These are phyloP conservation scores for Anomalospiza imberbis DNA, from an alignment of 2,797 vertebrate species.

Conservation along the genomic window DNA sequence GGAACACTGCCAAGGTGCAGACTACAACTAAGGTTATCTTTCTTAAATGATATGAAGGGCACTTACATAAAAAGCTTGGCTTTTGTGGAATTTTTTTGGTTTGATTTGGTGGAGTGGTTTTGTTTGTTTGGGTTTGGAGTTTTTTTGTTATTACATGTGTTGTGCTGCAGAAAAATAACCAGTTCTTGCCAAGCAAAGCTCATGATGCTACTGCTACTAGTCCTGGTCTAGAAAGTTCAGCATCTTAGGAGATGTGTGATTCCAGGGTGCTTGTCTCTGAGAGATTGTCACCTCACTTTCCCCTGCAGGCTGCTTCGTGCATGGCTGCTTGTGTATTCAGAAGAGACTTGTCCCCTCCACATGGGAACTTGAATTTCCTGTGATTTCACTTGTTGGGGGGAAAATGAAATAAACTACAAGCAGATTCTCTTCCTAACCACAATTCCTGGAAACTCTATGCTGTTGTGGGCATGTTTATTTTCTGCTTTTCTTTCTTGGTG, in stretches of 20 bases:
- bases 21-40: neutral
- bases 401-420: neutral
- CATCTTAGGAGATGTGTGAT: neutral
- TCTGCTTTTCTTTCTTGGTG: constrained; percentile 15
- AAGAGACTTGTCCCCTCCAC: neutral
- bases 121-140: neutral
- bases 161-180: neutral
- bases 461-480: constrained; percentile 40
- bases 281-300: neutral
- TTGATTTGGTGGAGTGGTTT: neutral
- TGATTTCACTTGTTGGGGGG: neutral
- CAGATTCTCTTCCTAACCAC: neutral
- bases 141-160: neutral
- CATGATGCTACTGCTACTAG: neutral
- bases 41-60: neutral
- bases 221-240: neutral
- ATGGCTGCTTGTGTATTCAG: neutral
- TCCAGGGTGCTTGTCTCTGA: neutral
- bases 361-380: constrained; percentile 1
- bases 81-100: neutral
- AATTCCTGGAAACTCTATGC: constrained; percentile 12
- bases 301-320: neutral
- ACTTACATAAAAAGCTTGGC: neutral
- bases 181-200: neutral
- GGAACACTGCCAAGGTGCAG: neutral